Evolutionary conservation across 2,888 invertebrate species (phyloP).

Genomic region (Cepaea hortensis): DNA sequence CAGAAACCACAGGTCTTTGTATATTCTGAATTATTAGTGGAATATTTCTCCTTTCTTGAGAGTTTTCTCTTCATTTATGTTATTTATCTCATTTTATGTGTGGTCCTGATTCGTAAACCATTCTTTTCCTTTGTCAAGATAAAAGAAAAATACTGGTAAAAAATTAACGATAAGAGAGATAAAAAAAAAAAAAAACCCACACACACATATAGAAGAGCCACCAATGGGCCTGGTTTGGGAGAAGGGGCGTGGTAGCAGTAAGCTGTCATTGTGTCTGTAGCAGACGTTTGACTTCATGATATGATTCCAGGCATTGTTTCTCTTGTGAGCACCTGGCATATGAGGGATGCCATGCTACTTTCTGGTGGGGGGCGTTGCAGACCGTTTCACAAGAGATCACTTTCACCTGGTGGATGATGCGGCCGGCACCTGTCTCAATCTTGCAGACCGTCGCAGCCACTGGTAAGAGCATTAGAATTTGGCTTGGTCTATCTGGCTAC

Average conservation of each 20-base stretch:
- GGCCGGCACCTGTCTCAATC: neutral
- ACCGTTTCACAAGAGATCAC: neutral
- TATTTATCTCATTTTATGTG: no score
- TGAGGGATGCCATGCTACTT: neutral
- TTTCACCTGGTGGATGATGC: neutral
- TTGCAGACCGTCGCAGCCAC: neutral
- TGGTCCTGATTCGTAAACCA: no score
- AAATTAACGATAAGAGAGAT: no score
- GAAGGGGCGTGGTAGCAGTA: slow-evolving; percentile 21
- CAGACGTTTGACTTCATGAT: no score
- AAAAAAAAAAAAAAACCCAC: no score
- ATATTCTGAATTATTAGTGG: neutral
- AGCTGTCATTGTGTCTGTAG: no score
- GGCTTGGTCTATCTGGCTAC: neutral
- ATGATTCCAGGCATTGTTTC: neutral
- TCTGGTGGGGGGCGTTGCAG: neutral
- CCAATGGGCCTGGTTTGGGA: neutral
- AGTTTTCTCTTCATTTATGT: neutral
- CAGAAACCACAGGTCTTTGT: neutral
- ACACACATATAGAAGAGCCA: neutral
- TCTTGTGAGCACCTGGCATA: neutral
- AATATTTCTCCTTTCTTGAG: neutral
- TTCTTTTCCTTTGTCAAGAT: no score
- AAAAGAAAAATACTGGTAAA: no score
- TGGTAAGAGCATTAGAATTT: slow-evolving; percentile 5